These are phyloP conservation scores for Pterocles gutturalis DNA, from an alignment of 2,113 vertebrate genomes.

Conservation along the genomic window DNA sequence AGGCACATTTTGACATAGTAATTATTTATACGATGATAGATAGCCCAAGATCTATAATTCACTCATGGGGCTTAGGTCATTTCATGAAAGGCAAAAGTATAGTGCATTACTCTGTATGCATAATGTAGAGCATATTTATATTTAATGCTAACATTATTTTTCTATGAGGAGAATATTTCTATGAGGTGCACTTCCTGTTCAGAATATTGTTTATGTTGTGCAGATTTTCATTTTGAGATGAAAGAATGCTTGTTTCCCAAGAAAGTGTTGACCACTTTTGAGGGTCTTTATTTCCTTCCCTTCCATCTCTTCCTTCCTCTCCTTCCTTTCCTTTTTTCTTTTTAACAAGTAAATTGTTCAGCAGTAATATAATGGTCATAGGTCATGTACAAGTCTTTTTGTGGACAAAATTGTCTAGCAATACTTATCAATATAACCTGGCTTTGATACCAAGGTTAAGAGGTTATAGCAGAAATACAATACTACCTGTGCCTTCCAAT, in stretches of 20 bases:
- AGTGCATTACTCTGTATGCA: conserved; percentile 43
- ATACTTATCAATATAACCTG: background rate
- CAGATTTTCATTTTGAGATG: background rate
- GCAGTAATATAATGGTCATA: background rate
- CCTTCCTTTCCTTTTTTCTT: background rate
- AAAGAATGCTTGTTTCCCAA: background rate
- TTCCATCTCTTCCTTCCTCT: background rate
- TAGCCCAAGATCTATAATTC: conserved; percentile 35
- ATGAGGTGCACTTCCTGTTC: background rate
- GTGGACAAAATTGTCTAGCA: background rate
- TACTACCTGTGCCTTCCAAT: background rate
- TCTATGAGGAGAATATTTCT: conserved; percentile 13
- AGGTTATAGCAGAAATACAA: background rate
- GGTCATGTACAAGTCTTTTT: background rate
- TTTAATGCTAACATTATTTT: conserved; percentile 44
- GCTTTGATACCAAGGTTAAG: background rate
- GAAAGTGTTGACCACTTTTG: background rate
- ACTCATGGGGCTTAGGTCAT: conserved; percentile 19
- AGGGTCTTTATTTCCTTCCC: background rate
- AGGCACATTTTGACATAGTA: conserved; percentile 1
- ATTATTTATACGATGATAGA: conserved; percentile 33
- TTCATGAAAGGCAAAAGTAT: conserved; percentile 18
- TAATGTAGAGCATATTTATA: conserved; percentile 55
- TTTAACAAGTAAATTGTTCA: background rate
- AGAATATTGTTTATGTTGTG: conserved; percentile 6